Conservation (phyloP, 2,888 invertebrate species). For the Drosophila nr. perissopoda region DNA sequence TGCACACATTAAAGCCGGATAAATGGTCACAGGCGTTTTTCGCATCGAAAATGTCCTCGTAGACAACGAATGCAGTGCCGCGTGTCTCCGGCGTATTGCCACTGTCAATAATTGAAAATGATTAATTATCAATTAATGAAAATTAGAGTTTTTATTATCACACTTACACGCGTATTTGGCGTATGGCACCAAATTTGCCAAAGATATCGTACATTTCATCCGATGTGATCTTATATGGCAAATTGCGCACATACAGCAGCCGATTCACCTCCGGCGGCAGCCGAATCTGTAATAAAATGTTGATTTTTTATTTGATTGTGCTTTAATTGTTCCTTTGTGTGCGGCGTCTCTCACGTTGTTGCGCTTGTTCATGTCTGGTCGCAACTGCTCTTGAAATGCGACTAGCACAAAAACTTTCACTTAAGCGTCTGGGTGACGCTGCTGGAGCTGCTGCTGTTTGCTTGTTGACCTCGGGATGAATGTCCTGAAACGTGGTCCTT, state of each 20-base stretch:
- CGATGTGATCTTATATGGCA: slow-evolving; percentile 99
- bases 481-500: slow-evolving; percentile 77
- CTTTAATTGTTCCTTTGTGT: slow-evolving; percentile 25
- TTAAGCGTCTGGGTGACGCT: slow-evolving; percentile 42
- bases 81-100: slow-evolving; percentile 99
- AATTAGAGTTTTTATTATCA: slow-evolving; percentile 3
- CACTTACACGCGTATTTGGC: slow-evolving; percentile 98
- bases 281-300: slow-evolving; percentile 89
- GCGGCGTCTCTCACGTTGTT: slow-evolving; percentile 80
- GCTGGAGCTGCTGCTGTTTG: slow-evolving; percentile 33
- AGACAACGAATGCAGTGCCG: slow-evolving; percentile 99
- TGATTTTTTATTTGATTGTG: slow-evolving; percentile 30
- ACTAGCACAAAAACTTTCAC: slow-evolving; percentile 70
- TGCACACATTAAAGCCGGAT: slow-evolving; percentile 99
- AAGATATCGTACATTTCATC: slow-evolving; percentile 99
- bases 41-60: slow-evolving; percentile 99
- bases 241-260: slow-evolving; percentile 97
- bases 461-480: slow-evolving; percentile 75
- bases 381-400: slow-evolving; percentile 60
- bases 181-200: slow-evolving; percentile 99
- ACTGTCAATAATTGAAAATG: slow-evolving; percentile 86
- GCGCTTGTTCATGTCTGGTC: slow-evolving; percentile 81
- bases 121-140: slow-evolving; percentile 15
- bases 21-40: slow-evolving; percentile 99
- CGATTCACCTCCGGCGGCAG: slow-evolving; percentile 99